Conservation (phyloP, 2,888 invertebrate genomes). For the Oligia latruncula region DNA sequence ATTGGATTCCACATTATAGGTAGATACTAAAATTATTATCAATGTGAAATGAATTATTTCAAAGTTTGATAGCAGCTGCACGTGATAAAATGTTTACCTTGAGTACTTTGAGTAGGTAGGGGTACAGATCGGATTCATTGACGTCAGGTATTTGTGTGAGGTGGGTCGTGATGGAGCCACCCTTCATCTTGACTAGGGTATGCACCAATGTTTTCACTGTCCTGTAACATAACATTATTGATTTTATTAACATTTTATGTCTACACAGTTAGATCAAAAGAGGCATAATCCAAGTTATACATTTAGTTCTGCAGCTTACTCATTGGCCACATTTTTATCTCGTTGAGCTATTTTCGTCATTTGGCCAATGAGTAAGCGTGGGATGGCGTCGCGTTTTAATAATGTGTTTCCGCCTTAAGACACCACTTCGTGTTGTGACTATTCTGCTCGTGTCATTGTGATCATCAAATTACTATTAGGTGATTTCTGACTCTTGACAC, state of each 20-base stretch:
- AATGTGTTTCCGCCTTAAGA: no score
- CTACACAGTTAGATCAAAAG: not conserved
- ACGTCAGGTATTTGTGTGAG: slow-evolving; percentile 94
- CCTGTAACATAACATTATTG: slow-evolving; percentile 81
- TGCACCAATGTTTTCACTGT: slow-evolving; percentile 98
- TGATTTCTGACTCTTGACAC: not conserved
- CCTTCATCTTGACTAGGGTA: slow-evolving; percentile 96
- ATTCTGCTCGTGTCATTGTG: not conserved
- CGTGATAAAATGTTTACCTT: slow-evolving; percentile 86
- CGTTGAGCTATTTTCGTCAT: no score
- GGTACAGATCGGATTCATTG: slow-evolving; percentile 95
- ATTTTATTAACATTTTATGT: not conserved
- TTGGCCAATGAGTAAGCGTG: no score
- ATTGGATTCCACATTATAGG: not conserved
- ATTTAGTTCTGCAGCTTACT: not conserved
- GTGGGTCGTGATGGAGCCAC: slow-evolving; percentile 94
- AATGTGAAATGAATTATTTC: not conserved
- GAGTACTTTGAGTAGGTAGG: slow-evolving; percentile 95
- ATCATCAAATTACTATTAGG: not conserved
- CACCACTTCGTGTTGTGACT: no score
- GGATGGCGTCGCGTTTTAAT: no score
- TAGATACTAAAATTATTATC: no score
- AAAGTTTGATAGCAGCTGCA: not conserved
- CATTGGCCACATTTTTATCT: no score
- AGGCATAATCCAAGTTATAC: not conserved